Evolutionary conservation across 2,797 vertebrate genomes (phyloP).

Genomic region (Anas acuta): DNA sequence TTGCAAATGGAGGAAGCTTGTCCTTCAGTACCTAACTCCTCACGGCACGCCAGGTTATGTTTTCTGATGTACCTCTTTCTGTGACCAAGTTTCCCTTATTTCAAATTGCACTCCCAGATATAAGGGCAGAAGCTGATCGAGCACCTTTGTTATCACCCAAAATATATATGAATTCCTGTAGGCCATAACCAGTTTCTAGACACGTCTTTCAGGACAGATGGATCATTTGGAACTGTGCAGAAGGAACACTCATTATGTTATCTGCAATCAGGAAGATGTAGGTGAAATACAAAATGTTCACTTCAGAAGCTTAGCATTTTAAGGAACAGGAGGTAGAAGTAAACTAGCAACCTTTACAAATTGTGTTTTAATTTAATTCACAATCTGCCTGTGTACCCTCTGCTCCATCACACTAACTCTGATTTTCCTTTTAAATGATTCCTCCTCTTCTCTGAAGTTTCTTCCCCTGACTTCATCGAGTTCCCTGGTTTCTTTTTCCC

Average conservation of each 20-base stretch:
- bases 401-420: neutral
- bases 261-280: neutral
- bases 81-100: neutral
- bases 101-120: neutral
- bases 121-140: neutral
- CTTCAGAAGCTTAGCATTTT: neutral
- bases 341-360: neutral
- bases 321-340: neutral
- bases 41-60: neutral
- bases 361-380: neutral
- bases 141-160: neutral
- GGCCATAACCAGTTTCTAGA: neutral
- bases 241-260: neutral
- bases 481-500: neutral
- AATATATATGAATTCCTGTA: neutral
- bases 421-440: neutral
- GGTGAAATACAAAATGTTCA: neutral
- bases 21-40: neutral
- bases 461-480: neutral
- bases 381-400: neutral
- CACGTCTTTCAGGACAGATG: neutral
- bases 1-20: neutral
- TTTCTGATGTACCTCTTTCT: neutral
- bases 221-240: neutral
- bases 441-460: neutral